A percentile compares a stretch with the other conserved stretches of the same genome.
Conservation (phyloP, 2,113 vertebrate genomes). For the Paradoxurus hermaphroditus region DNA sequence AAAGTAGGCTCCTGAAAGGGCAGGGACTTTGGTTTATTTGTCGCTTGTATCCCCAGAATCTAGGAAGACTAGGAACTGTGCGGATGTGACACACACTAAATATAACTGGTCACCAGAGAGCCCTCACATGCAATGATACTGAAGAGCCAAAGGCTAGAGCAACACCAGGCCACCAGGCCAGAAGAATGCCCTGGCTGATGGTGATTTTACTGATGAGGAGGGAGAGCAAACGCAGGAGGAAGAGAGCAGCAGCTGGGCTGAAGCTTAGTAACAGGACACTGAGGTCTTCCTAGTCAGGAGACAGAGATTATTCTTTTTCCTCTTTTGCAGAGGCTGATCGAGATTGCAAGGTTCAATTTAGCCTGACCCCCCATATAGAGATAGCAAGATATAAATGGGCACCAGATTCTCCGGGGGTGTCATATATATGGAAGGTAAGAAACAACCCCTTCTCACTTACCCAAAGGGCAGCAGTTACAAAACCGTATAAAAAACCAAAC, state of each 20-base stretch:
- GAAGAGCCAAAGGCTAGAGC: not conserved
- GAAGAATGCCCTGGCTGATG: not conserved
- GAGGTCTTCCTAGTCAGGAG: not conserved
- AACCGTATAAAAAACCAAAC: constrained; percentile 19
- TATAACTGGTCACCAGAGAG: not conserved
- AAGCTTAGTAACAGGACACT: not conserved
- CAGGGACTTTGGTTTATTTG: not conserved
- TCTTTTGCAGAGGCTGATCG: not conserved
- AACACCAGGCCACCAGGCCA: not conserved
- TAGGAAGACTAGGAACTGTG: not conserved
- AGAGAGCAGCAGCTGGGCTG: not conserved
- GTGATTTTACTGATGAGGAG: not conserved
- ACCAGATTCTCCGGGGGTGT: constrained; percentile 3
- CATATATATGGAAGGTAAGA: not conserved
- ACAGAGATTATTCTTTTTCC: not conserved
- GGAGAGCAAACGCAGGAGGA: not conserved
- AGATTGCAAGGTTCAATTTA: constrained; percentile 1
- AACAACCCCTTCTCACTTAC: not conserved
- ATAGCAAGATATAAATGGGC: not conserved
- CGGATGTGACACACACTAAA: not conserved
- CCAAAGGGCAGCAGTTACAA: not conserved
- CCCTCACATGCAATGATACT: not conserved
- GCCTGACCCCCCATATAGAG: not conserved
- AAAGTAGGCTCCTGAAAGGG: not conserved
- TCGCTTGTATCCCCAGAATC: not conserved